Base-by-base conservation (phyloP, 2,113 vertebrate species). In the Mandrillus leucophaeus region DNA sequence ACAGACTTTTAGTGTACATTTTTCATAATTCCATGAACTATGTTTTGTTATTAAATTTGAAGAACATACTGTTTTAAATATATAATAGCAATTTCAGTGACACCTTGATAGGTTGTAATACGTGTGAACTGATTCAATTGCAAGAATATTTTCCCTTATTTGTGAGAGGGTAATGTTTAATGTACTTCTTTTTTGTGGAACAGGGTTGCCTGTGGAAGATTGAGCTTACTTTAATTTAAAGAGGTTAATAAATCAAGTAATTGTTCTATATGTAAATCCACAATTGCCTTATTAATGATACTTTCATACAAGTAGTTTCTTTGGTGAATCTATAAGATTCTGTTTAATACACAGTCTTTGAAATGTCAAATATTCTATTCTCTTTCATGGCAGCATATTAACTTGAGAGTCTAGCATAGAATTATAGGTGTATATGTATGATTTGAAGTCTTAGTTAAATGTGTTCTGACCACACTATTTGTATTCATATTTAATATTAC, bases 41-140 rank as follows among this genome's bases (percentile, higher is more conserved):
- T n/a, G 30, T 93, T 97, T 94, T 83, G 64, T 95, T 94, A 83
- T 86, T 82, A 95, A 97, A n/a, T 83, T 84, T 95, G 80, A 88
- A 93, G 70, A 64, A 90, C 80, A 27, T 92, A n/a, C 25, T 70
- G 3, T 87, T 95, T 90, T 83, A 80, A 97, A 90, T 83, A 70
- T n/a, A 79, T 59, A 70, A 20, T 75, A 55, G 48, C 80, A 90
- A 66, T 32, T 92, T 48, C 12, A 75, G 13, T 13, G n/a, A 38
- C 6, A 90, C 10, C 20, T 87, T 68, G 43, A 55, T 80, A 22
- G 78, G 3, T 79, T 93, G 22, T 6, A 43, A 1, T 84, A 4
- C 76, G 25, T 73, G 59, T 57, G 10, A 82, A 92, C 22, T 2
- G 17, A 83, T 70, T 52, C 35, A 93, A 25, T 18, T 84, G 27